These are phyloP conservation scores for Caenorhabditis plicata DNA, from an alignment of 2,888 invertebrate genomes.

Conservation along the genomic window DNA sequence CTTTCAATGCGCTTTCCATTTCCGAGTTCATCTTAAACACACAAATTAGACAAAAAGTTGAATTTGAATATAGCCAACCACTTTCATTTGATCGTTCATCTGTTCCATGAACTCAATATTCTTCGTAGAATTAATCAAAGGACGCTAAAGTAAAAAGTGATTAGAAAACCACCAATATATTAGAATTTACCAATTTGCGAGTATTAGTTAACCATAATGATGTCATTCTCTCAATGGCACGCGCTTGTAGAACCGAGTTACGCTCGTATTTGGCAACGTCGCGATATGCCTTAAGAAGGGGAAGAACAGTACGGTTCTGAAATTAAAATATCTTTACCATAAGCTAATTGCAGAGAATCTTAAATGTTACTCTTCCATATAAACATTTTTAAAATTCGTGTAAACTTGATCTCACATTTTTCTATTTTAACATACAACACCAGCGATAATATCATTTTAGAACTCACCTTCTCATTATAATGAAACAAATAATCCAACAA, in stretches of 20 bases:
- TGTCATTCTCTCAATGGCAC: slow-evolving; percentile 28
- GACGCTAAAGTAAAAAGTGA: no score
- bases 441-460: neutral
- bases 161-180: no score
- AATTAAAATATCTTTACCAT: no score
- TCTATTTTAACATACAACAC: neutral
- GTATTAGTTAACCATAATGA: slow-evolving; percentile 19
- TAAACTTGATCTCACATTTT: no score
- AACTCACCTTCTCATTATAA: slow-evolving; percentile 8
- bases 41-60: no score
- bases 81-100: neutral
- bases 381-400: no score
- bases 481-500: slow-evolving; percentile 24
- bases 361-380: no score
- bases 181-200: neutral
- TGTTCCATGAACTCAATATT: no score
- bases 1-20: slow-evolving; percentile 6
- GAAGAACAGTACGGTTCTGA: slow-evolving; percentile 7
- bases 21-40: slow-evolving; percentile 13
- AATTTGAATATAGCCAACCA: neutral
- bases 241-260: slow-evolving; percentile 18
- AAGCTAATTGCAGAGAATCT: no score
- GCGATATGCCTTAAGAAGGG: slow-evolving; percentile 19
- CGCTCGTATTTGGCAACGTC: slow-evolving; percentile 27
- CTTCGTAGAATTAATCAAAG: no score